A percentile compares a stretch with the other conserved stretches of the same genome.
phyloP scores from a whole-genome alignment of 1,140 invertebrate species.

The Oreohelix idahoensis region DNA sequence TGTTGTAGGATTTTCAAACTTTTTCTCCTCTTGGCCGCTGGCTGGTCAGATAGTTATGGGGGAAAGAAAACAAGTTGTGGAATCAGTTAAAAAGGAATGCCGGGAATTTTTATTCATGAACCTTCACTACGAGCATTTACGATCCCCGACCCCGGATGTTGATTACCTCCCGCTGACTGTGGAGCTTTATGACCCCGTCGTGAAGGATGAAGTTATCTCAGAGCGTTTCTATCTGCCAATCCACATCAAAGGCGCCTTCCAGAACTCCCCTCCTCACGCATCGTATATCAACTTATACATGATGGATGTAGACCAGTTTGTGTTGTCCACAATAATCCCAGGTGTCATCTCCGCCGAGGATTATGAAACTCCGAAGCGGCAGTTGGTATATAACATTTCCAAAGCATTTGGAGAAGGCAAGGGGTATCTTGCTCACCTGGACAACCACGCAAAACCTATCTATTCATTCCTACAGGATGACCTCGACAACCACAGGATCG shows the following conservation, averaged over 20 bases:
- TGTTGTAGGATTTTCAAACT: conserved; percentile 63
- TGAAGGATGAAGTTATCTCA: conserved; percentile 56
- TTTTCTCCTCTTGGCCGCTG: conserved; percentile 62
- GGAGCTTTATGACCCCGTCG: conserved; percentile 62
- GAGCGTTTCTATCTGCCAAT: conserved; percentile 67
- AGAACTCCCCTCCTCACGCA: conserved; percentile 66
- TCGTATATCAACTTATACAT: conserved; percentile 65
- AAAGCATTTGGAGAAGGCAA: conserved; percentile 69
- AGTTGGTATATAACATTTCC: conserved; percentile 78
- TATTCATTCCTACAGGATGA: conserved; percentile 84
- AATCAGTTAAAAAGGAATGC: conserved; percentile 63
- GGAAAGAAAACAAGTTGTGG: conserved; percentile 46
- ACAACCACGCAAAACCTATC: conserved; percentile 77
- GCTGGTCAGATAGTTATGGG: conserved; percentile 66
- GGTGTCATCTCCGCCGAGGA: conserved; percentile 83
- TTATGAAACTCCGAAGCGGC: conserved; percentile 84
- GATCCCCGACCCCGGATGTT: conserved; percentile 66
- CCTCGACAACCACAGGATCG: conserved; percentile 79
- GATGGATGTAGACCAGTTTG: conserved; percentile 70
- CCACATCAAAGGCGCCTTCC: conserved; percentile 66
- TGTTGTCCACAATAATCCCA: conserved; percentile 65
- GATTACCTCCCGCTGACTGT: conserved; percentile 71
- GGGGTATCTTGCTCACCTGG: conserved; percentile 78
- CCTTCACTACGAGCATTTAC: conserved; percentile 68
- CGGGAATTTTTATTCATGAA: conserved; percentile 67